phyloP scores from a whole-genome alignment of 2,888 invertebrate genomes.

The Drosophila mulleri region DNA sequence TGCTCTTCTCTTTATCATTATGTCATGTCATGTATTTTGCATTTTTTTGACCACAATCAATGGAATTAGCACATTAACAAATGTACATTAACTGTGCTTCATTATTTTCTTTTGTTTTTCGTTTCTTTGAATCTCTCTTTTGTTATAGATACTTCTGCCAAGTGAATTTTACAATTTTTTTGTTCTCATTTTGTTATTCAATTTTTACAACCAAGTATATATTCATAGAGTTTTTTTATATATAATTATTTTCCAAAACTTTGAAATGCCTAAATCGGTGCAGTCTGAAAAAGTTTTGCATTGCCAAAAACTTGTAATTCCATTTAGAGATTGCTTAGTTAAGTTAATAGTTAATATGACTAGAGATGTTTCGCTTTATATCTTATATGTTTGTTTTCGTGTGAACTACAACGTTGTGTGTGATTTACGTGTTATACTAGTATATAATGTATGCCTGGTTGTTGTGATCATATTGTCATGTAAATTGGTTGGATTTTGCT shows the following conservation, averaged over 20 bases:
- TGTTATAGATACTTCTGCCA: conserved; percentile 20
- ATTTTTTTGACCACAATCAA: conserved; percentile 45
- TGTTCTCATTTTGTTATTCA: conserved; percentile 24
- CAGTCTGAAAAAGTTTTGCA: conserved; percentile 75
- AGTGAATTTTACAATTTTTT: conserved; percentile 42
- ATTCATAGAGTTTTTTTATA: not conserved
- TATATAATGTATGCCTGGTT: conserved; percentile 40
- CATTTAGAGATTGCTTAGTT: conserved; percentile 31
- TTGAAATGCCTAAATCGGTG: conserved; percentile 71
- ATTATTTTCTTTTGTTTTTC: conserved; percentile 24
- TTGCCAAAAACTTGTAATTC: conserved; percentile 53
- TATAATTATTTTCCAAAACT: conserved; percentile 26
- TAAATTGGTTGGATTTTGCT: conserved; percentile 57
- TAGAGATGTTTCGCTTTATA: conserved; percentile 30
- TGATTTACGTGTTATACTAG: conserved; percentile 12
- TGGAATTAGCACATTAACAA: conserved; percentile 45
- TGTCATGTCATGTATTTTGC: conserved; percentile 61
- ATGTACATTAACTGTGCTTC: conserved; percentile 69
- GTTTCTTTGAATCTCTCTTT: conserved; percentile 3
- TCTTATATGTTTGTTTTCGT: conserved; percentile 15
- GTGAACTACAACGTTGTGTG: conserved; percentile 33
- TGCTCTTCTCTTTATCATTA: conserved; percentile 51
- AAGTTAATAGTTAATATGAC: conserved; percentile 27
- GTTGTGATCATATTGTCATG: conserved; percentile 73
- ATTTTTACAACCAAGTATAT: conserved; percentile 59